Evolutionary conservation across 1,140 invertebrate genomes (phyloP).

Genomic region (Drosophila pandora): DNA sequence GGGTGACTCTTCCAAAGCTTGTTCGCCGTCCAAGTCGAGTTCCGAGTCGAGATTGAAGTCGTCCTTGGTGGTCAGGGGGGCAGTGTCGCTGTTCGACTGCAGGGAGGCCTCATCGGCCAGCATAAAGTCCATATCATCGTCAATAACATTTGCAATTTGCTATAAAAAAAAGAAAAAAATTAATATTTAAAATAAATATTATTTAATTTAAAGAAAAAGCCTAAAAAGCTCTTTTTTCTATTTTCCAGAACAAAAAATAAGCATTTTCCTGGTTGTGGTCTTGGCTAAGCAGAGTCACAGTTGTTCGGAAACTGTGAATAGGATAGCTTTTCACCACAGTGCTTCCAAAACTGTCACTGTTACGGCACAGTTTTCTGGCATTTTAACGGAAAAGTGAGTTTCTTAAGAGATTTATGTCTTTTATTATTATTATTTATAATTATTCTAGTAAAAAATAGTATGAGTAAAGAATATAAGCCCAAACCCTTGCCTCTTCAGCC

Average conservation of each 20-base stretch:
- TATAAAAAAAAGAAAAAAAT: slow-evolving; percentile 11
- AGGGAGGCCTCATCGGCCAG: slow-evolving; percentile 33
- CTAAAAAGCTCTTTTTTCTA: background rate
- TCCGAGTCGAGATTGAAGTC: slow-evolving; percentile 14
- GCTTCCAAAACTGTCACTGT: background rate
- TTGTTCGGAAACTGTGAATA: slow-evolving; percentile 3
- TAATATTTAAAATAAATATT: background rate
- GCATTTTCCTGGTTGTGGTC: slow-evolving; percentile 25
- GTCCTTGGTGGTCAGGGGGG: background rate
- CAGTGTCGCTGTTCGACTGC: background rate
- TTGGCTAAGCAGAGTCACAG: slow-evolving; percentile 17
- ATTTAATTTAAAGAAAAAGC: background rate
- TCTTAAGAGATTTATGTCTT: background rate
- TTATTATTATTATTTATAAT: background rate
- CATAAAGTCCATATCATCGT: slow-evolving; percentile 42
- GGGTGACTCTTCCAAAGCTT: slow-evolving; percentile 9
- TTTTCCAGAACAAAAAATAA: slow-evolving; percentile 1
- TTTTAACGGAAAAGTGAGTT: background rate
- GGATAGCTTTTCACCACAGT: slow-evolving; percentile 13
- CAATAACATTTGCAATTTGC: slow-evolving; percentile 53
- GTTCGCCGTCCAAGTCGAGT: slow-evolving; percentile 22
- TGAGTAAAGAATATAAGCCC: no score
- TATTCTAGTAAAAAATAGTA: no score
- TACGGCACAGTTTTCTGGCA: background rate
- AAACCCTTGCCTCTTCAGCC: background rate